These are phyloP conservation scores for Characodon lateralis DNA, from an alignment of 2,797 vertebrate genomes.

Conservation along the genomic window DNA sequence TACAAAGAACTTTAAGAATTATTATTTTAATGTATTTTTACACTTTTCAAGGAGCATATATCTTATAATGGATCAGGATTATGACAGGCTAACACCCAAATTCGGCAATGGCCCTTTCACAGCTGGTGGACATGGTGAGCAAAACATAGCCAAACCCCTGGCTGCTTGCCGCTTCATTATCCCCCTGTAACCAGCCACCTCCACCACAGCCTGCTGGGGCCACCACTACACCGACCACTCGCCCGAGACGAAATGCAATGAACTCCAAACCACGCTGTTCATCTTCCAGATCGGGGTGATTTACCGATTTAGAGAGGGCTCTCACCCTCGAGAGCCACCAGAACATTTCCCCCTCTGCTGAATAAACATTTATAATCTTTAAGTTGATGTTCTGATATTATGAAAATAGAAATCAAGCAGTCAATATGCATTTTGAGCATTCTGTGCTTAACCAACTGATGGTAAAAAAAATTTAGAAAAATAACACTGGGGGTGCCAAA, in stretches of 20 bases:
- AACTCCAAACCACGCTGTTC: constrained; percentile 79
- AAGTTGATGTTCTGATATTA: constrained; percentile 76
- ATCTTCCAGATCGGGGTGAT: constrained; percentile 80
- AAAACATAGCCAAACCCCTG: constrained; percentile 54
- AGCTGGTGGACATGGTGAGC: constrained; percentile 41
- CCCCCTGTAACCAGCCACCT: constrained; percentile 64
- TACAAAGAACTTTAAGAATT: constrained; percentile 30
- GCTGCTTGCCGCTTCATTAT: constrained; percentile 74
- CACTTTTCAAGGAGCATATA: constrained; percentile 31
- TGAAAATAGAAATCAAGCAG: constrained; percentile 78
- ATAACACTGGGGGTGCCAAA: constrained; percentile 67
- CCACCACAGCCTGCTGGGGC: constrained; percentile 63
- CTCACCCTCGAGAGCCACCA: constrained; percentile 62
- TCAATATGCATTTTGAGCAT: constrained; percentile 70
- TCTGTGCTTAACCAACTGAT: constrained; percentile 64
- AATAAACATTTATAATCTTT: constrained; percentile 79
- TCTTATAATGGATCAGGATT: constrained; percentile 31
- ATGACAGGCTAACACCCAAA: constrained; percentile 29
- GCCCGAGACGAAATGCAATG: constrained; percentile 77
- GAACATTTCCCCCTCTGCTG: constrained; percentile 64
- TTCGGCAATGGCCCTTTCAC: constrained; percentile 48
- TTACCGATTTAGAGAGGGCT: constrained; percentile 73
- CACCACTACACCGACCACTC: constrained; percentile 63
- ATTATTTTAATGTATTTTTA: constrained; percentile 38
- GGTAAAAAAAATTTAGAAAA: constrained; percentile 75